Evolutionary conservation across 37 sponge, comb jelly and placozoan species (phyloP).

Genomic region (Oopsacas minuta): DNA sequence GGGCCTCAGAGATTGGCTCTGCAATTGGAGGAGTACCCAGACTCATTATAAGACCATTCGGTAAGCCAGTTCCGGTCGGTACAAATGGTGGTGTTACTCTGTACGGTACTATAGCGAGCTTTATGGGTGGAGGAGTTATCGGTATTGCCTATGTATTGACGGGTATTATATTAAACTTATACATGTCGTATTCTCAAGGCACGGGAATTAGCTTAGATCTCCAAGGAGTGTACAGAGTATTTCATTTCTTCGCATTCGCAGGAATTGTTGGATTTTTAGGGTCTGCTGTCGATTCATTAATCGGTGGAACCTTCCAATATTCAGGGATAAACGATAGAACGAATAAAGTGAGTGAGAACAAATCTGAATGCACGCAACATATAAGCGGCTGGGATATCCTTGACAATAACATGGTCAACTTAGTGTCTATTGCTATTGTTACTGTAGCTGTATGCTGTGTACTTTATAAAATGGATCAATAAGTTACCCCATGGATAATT

Average conservation of each 20-base stretch:
- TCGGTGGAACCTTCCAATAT: conserved; percentile 76
- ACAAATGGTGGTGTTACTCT: conserved; percentile 80
- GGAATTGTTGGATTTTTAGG: conserved; percentile 53
- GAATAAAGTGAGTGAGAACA: conserved; percentile 26
- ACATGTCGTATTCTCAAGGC: not conserved
- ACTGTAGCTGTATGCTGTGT: too few species aligned
- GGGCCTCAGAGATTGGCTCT: conserved; percentile 90
- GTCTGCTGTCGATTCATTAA: conserved; percentile 61
- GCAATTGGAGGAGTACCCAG: conserved; percentile 53
- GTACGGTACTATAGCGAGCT: conserved; percentile 47
- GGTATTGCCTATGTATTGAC: conserved; percentile 49
- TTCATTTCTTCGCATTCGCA: conserved; percentile 25
- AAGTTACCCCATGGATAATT: too few species aligned
- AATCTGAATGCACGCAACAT: conserved; percentile 29
- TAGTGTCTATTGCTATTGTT: conserved; percentile 41
- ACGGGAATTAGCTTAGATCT: not conserved
- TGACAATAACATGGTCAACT: conserved; percentile 69
- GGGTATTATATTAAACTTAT: not conserved
- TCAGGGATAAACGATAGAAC: conserved; percentile 38
- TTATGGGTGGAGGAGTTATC: conserved; percentile 49
- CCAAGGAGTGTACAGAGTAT: not conserved
- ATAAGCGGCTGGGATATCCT: conserved; percentile 57
- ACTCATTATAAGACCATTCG: conserved; percentile 45
- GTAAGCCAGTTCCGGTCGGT: conserved; percentile 53
- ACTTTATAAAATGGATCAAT: too few species aligned